These are phyloP conservation scores for Otocyon megalotis DNA, from an alignment of 2,113 vertebrate species.

Conservation along the genomic window DNA sequence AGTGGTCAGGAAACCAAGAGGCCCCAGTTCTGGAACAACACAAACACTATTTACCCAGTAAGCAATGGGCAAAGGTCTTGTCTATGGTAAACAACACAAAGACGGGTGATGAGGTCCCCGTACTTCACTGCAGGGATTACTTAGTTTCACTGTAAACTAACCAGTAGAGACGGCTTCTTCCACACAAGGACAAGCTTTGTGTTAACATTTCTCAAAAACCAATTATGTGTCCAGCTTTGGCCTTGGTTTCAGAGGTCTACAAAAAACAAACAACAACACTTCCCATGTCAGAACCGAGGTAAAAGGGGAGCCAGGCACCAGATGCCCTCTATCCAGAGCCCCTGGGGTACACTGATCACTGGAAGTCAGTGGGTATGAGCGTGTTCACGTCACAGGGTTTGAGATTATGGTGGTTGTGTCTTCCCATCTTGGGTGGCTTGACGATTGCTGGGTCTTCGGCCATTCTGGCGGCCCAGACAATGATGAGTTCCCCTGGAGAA, in stretches of 20 bases:
- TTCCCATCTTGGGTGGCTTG: conserved; percentile 91
- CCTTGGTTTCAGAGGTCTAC: not conserved
- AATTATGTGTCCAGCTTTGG: not conserved
- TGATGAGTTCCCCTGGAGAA: conserved; percentile 93
- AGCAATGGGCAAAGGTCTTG: not conserved
- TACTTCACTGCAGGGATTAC: not conserved
- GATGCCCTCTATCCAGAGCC: not conserved
- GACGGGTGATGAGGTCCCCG: not conserved
- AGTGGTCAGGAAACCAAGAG: not conserved
- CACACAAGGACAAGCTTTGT: not conserved
- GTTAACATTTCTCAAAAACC: not conserved
- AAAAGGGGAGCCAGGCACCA: not conserved
- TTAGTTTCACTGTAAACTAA: not conserved
- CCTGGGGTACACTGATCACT: not conserved
- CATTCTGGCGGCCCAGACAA: conserved; percentile 89
- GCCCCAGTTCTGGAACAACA: not conserved
- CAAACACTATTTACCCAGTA: not conserved
- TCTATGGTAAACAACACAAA: not conserved
- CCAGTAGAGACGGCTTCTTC: not conserved
- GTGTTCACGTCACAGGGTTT: conserved; percentile 94
- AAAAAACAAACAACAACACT: not conserved
- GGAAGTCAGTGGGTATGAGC: conserved; percentile 94
- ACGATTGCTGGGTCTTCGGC: conserved; percentile 89
- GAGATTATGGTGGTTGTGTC: conserved; percentile 90
- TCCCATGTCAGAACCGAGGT: conserved; percentile 74